Percentiles rank a stretch among this genome's conserved stretches.
Evolutionary conservation across 2,797 vertebrate species (phyloP).

Genomic region (Enteromius trimaculatus): DNA sequence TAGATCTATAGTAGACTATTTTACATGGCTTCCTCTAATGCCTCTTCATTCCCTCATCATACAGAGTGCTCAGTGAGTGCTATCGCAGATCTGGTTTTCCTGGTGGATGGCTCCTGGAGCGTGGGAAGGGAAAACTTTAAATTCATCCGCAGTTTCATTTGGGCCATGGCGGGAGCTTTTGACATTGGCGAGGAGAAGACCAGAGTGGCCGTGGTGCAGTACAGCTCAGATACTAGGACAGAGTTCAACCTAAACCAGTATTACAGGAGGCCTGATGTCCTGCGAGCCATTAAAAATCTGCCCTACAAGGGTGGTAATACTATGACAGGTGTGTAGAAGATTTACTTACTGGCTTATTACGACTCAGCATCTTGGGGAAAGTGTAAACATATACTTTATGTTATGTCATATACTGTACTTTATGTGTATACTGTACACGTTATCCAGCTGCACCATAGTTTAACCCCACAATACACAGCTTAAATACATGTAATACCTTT

Average conservation of each 20-base stretch:
- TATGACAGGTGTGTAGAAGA: conserved; percentile 88
- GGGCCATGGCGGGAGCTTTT: conserved; percentile 90
- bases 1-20: neutral
- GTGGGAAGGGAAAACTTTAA: conserved; percentile 96
- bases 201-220: conserved; percentile 93
- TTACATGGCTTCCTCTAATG: neutral
- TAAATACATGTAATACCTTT: no score
- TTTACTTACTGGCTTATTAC: neutral
- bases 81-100: conserved; percentile 91
- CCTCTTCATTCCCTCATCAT: conserved; percentile 47
- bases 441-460: neutral
- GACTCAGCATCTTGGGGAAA: neutral
- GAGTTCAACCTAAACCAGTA: conserved; percentile 93
- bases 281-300: conserved; percentile 90
- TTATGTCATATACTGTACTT: no score
- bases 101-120: conserved; percentile 98
- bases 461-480: neutral
- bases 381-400: no score
- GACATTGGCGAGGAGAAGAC: conserved; percentile 95
- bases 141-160: conserved; percentile 93
- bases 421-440: no score
- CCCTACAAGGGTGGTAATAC: conserved; percentile 99
- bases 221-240: conserved; percentile 95
- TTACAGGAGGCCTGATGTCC: conserved; percentile 85
- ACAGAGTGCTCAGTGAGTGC: conserved; percentile 93